A percentile compares a stretch with the other conserved stretches of the same genome.
These are phyloP conservation scores for Cassiopea andromeda DNA, from an alignment of 30 jellyfish, hydroid and myxozoan species.

Conservation along the genomic window DNA sequence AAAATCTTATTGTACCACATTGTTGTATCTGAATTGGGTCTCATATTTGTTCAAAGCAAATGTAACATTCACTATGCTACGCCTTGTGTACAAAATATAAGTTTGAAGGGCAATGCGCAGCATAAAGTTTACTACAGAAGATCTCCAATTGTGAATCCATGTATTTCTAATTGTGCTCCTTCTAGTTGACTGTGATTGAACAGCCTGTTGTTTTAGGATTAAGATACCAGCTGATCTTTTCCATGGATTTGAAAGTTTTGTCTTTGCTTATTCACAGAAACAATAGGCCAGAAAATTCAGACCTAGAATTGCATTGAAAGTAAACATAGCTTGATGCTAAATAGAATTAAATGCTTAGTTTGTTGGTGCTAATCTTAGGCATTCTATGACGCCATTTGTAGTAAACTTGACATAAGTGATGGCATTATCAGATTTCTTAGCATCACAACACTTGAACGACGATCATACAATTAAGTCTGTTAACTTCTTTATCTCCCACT, in stretches of 20 bases:
- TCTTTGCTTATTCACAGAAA: background rate
- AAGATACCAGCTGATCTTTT: conserved; percentile 51
- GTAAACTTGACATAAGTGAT: conserved; percentile 18
- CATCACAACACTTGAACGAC: background rate
- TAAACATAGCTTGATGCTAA: conserved; percentile 17
- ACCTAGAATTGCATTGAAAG: conserved; percentile 21
- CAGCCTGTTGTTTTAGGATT: conserved; percentile 39
- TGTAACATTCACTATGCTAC: too few species aligned
- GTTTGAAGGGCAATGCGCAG: background rate
- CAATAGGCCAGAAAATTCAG: conserved; percentile 26
- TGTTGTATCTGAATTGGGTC: too few species aligned
- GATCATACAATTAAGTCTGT: background rate
- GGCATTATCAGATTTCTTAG: conserved; percentile 6
- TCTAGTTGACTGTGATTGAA: background rate
- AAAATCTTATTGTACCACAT: too few species aligned
- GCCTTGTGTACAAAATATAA: too few species aligned
- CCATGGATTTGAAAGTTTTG: conserved; percentile 4
- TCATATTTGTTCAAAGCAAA: too few species aligned
- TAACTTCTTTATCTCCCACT: background rate
- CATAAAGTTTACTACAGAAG: background rate
- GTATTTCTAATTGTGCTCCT: background rate
- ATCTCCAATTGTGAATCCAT: background rate
- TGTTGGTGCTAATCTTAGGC: conserved; percentile 35
- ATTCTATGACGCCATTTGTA: conserved; percentile 47
- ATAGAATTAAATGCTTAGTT: conserved; percentile 43